Percentiles rank a stretch among this genome's conserved stretches.
Conservation (phyloP, 2,113 vertebrate genomes). For the Petaurus breviceps region DNA sequence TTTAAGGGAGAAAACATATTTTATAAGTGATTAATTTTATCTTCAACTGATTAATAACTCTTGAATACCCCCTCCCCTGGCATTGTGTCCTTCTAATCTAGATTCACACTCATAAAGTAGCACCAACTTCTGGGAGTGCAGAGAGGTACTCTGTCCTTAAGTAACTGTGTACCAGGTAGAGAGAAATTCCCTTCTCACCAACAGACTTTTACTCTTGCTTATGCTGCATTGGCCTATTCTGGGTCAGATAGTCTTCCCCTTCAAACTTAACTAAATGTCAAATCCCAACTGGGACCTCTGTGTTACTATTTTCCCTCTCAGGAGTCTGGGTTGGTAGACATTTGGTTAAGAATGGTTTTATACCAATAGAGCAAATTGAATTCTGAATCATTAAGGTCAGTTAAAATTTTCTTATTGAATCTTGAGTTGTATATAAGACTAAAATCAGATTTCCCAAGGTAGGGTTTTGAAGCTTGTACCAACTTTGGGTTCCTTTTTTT, state of each 20-base stretch:
- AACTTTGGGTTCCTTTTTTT: neutral
- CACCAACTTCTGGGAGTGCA: neutral
- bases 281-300: constrained; percentile 32
- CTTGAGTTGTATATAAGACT: neutral
- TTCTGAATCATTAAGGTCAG: constrained; percentile 49
- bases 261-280: constrained; percentile 53
- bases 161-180: neutral
- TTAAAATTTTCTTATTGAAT: constrained; percentile 58
- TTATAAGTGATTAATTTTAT: constrained; percentile 1
- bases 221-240: constrained; percentile 31
- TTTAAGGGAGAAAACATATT: constrained; percentile 40
- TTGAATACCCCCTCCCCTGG: neutral
- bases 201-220: neutral
- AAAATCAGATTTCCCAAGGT: constrained; percentile 15
- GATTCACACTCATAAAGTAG: neutral
- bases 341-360: constrained; percentile 49
- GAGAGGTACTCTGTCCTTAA: neutral
- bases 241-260: constrained; percentile 14
- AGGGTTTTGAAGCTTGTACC: constrained; percentile 7
- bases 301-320: neutral
- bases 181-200: neutral
- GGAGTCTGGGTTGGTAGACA: constrained; percentile 34
- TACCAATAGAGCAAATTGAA: constrained; percentile 34
- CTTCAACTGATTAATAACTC: neutral
- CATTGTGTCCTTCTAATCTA: neutral